Evolutionary conservation across 1,140 invertebrate genomes (phyloP), one percentile per base, ranked within the genome.

Genomic region (Drosophila kepulauana): DNA sequence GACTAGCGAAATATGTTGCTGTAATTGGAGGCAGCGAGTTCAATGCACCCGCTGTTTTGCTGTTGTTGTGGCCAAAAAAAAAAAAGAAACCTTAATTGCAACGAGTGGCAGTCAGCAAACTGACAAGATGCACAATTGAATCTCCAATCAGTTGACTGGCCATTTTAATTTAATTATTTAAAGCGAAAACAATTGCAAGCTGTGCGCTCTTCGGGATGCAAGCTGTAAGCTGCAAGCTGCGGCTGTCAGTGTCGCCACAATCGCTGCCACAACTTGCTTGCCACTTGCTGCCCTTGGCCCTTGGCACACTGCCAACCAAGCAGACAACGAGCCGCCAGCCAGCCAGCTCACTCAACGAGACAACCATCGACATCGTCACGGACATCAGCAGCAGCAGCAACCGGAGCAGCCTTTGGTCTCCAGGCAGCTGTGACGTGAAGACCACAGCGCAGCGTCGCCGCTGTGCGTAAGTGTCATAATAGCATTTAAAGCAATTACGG

Each of bases 81-180:
- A 0, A 20, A 0, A 20, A 3, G 0, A 20, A 20, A 16, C 48
- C 79, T 66, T 76, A 84, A 88, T 82, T 88, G 85, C 84, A 78
- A 35, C 64, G 61, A 82, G 63, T 68, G 62, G 56, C 69, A 68
- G 72, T 13, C 28, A 33, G 45, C 20, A 35, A 11, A 33, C 20
- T 16, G 66, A 43, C 10, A 30, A 46, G 38, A 41, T 11, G 25
- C 28, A 41, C 52, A 58, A 72, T 56, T 65, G 35, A 33, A 28
- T 28, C 84, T 82, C 20, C 85, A 89, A 89, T 88, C 84, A 88
- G 81, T 89, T 51, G 77, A 73, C 77, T 88, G 80, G 11, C 74
- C 70, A 79, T 75, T 89, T 89, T 89, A 89, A 89, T 89, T 89
- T 85, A 89, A 89, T 89, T 89, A 89, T 89, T 90, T 89, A 85